These are phyloP conservation scores for Jaculus jaculus DNA, from an alignment of 2,113 vertebrate species.

Conservation along the genomic window DNA sequence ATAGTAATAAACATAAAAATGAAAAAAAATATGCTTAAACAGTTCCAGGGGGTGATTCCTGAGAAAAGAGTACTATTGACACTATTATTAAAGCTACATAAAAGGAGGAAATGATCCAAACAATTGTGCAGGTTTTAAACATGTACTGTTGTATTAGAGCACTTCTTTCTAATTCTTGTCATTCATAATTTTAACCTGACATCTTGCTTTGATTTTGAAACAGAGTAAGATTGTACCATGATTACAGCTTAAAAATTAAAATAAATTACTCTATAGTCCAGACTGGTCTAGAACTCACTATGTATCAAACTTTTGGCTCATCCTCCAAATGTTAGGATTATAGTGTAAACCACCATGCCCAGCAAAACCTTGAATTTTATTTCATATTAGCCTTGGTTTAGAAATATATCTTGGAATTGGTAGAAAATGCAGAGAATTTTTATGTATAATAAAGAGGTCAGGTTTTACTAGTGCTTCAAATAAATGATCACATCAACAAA, in stretches of 20 bases:
- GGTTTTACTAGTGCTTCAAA: neutral
- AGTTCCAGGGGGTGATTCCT: neutral
- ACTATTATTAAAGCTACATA: conserved; percentile 5
- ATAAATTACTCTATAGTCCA: neutral
- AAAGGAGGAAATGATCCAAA: neutral
- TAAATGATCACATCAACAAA: neutral
- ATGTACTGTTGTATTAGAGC: neutral
- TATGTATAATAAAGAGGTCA: neutral
- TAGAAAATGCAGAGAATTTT: neutral
- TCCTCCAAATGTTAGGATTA: neutral
- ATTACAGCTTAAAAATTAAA: too few relatives aligned
- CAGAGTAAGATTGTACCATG: neutral
- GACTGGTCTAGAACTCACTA: neutral
- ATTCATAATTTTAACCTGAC: conserved; percentile 35
- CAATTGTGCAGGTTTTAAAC: neutral
- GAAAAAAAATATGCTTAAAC: neutral
- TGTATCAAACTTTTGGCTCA: neutral
- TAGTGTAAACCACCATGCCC: too few relatives aligned
- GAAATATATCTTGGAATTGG: neutral
- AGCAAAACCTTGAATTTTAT: neutral
- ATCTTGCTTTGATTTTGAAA: neutral
- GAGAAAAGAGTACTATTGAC: neutral
- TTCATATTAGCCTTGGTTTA: neutral
- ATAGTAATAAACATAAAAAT: neutral
- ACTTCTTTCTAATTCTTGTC: neutral